Percentiles rank a stretch among this genome's conserved stretches.
These are phyloP conservation scores for Myripristis jacobus DNA, from an alignment of 2,797 vertebrate genomes.

Conservation along the genomic window DNA sequence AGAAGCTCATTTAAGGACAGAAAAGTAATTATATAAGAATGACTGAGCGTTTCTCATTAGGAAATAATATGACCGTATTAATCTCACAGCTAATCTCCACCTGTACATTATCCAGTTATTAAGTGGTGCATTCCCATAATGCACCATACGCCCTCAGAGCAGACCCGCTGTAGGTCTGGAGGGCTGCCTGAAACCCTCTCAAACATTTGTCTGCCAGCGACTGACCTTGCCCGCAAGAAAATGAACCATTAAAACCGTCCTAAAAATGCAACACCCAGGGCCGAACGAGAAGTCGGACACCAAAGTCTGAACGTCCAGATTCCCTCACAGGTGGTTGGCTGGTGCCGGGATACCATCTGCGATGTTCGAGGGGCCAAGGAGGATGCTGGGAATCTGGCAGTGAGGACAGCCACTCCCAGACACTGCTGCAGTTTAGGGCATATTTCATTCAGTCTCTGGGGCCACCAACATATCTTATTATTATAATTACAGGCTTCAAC, in stretches of 20 bases:
- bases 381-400: slow-evolving; percentile 71
- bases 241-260: slow-evolving; percentile 49
- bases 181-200: slow-evolving; percentile 12
- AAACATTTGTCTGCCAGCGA: slow-evolving; percentile 33
- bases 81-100: slow-evolving; percentile 27
- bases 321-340: slow-evolving; percentile 72
- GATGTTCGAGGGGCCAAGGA: slow-evolving; percentile 66
- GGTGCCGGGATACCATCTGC: slow-evolving; percentile 64
- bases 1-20: slow-evolving; percentile 47
- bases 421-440: slow-evolving; percentile 60
- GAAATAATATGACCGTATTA: slow-evolving; percentile 31
- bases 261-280: slow-evolving; percentile 45
- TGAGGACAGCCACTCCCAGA: slow-evolving; percentile 55
- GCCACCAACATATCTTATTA: slow-evolving; percentile 61
- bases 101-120: slow-evolving; percentile 14
- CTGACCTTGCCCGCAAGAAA: slow-evolving; percentile 64
- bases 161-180: slow-evolving; percentile 10
- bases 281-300: slow-evolving; percentile 57
- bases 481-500: slow-evolving; percentile 63
- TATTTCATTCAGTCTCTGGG: slow-evolving; percentile 68
- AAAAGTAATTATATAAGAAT: slow-evolving; percentile 40
- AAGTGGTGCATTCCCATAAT: slow-evolving; percentile 12
- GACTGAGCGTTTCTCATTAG: slow-evolving; percentile 45
- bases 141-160: slow-evolving; percentile 15
- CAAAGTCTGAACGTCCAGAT: slow-evolving; percentile 31